Base-by-base conservation (phyloP, 2,888 invertebrate genomes). In the Heliconius erato region DNA sequence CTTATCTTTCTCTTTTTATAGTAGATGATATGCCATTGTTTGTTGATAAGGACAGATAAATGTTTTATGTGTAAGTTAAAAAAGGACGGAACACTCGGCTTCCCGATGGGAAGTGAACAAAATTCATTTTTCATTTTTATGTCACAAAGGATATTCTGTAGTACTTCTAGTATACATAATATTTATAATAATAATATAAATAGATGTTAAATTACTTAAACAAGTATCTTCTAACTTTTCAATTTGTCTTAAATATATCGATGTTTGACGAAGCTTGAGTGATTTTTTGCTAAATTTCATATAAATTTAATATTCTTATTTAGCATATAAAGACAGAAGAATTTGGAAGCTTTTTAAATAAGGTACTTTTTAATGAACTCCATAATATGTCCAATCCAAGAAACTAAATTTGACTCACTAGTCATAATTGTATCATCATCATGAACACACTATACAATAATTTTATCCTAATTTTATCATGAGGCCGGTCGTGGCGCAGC, bases 11-110 rank as follows among this genome's bases (percentile, higher is more conserved):
- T 93, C 92, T 93, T 94, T 94, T 95, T 93, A 90, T 91, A 91
- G 91, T 92, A 92, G 92, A 92, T 91, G 93, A 93, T 93, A 92
- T 92, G 88, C 92, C 94, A 95, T 96, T 96, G 95, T 96, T 95
- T 94, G 93, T 91, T 89, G 92, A 95, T 87, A 92, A 91, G 91
- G 95, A 95, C 89, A 90, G 92, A 88, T 87, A 87, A 87, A 88
- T 85, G 82, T 80, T 85, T 86, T 81, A 81, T 72, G 80, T 68
- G 69, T 85, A 90, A 84, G 87, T 78, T 88, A 94, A 86, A 90
- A 91, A 89, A 92, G 92, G 81, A 87, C 87, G 81, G 83, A 82
- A 84, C 83, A 85, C 76, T 79, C 85, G 83, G 85, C 85, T 86
- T 86, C 83, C 83, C 82, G 83, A 84, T 76, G 83, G 82, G 77